phyloP scores from a whole-genome alignment of 2,797 vertebrate genomes.

The Pseudopleuronectes americanus region DNA sequence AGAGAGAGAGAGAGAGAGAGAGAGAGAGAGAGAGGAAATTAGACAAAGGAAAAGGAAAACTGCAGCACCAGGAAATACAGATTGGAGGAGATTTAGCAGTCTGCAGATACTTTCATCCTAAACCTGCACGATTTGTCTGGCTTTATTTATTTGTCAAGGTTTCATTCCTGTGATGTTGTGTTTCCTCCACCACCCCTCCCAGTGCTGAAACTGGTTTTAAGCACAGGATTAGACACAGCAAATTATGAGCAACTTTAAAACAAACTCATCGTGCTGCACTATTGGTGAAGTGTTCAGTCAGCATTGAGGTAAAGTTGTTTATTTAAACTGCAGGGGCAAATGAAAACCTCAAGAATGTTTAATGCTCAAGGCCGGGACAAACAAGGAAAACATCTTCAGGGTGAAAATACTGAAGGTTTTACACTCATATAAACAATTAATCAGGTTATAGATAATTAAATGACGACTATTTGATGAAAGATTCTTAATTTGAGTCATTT shows the following conservation, averaged over 20 bases:
- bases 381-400: constrained; percentile 36
- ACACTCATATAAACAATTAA: too few species aligned
- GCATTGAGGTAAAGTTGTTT: constrained; percentile 30
- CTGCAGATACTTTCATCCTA: constrained; percentile 42
- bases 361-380: constrained; percentile 29
- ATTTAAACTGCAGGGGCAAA: constrained; percentile 30
- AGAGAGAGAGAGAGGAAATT: constrained; percentile 13
- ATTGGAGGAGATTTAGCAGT: constrained; percentile 48
- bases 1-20: constrained; percentile 2
- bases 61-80: constrained; percentile 5
- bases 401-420: constrained; percentile 35
- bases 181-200: neutral
- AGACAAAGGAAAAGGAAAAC: constrained; percentile 21
- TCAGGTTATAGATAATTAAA: too few species aligned
- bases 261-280: constrained; percentile 19
- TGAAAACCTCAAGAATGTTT: constrained; percentile 18
- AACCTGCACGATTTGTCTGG: constrained; percentile 54
- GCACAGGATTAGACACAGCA: neutral
- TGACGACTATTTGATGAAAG: too few species aligned
- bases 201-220: constrained; percentile 12
- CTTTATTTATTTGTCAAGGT: constrained; percentile 20
- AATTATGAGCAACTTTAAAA: constrained; percentile 27
- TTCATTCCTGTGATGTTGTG: too few species aligned
- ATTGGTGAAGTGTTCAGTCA: neutral
- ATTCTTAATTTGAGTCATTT: too few species aligned